These are phyloP conservation scores for Proisotoma minuta DNA, from an alignment of 2,888 invertebrate genomes.

Conservation along the genomic window DNA sequence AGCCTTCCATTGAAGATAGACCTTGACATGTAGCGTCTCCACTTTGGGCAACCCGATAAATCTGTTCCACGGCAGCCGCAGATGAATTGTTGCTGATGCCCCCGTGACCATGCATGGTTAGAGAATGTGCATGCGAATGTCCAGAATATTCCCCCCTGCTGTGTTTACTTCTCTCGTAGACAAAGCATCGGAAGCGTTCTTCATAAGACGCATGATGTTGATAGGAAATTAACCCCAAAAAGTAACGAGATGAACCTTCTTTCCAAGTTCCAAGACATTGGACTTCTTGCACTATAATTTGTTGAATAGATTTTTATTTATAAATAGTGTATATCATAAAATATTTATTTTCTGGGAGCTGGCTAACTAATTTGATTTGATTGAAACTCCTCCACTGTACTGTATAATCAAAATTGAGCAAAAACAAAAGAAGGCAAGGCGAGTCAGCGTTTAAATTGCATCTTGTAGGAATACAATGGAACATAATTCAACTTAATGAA, in stretches of 20 bases:
- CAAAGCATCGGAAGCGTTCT: conserved; percentile 91
- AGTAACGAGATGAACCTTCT: conserved; percentile 83
- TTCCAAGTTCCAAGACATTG: conserved; percentile 90
- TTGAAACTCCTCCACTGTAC: too few species aligned
- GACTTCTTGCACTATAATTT: conserved; percentile 76
- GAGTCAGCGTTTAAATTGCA: too few species aligned
- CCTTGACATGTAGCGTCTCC: conserved; percentile 90
- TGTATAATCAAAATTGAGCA: too few species aligned
- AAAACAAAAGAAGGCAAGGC: too few species aligned
- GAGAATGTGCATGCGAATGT: conserved; percentile 44
- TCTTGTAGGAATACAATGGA: too few species aligned
- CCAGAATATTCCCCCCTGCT: conserved; percentile 47
- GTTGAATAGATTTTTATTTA: too few species aligned
- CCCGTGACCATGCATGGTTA: conserved; percentile 47
- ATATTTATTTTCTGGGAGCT: too few species aligned
- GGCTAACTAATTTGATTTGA: too few species aligned
- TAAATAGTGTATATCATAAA: too few species aligned
- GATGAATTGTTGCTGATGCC: conserved; percentile 47
- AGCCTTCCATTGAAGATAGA: conserved; percentile 82
- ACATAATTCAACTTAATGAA: too few species aligned
- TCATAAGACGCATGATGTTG: conserved; percentile 73
- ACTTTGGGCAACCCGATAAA: conserved; percentile 81
- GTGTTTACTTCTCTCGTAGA: conserved; percentile 66
- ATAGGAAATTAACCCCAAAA: conserved; percentile 84
- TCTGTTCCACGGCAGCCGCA: conserved; percentile 49